A percentile compares a stretch with the other conserved stretches of the same genome.
Conservation (phyloP, 2,113 vertebrate genomes). For the Menidia beryllina region DNA sequence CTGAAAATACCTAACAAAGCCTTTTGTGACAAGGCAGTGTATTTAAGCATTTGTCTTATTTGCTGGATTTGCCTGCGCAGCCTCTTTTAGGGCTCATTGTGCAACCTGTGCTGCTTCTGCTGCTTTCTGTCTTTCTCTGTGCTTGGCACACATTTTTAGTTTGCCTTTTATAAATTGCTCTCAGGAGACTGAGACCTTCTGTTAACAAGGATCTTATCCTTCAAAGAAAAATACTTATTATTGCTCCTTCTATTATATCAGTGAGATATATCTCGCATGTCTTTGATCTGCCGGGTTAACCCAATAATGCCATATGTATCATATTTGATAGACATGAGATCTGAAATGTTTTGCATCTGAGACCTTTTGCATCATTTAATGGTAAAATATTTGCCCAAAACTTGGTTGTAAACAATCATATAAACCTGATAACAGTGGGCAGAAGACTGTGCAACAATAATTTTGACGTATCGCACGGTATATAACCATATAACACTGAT, state of each 20-base stretch:
- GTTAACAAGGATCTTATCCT: background rate
- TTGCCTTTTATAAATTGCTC: slow-evolving; percentile 15
- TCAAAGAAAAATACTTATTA: slow-evolving; percentile 3
- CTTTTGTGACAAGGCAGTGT: too few relatives aligned
- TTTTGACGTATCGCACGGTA: too few relatives aligned
- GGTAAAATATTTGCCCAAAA: too few relatives aligned
- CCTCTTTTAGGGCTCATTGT: slow-evolving; percentile 48
- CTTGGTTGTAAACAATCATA: too few relatives aligned
- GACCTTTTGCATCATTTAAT: too few relatives aligned
- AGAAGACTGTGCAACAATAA: too few relatives aligned
- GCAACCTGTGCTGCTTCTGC: slow-evolving; percentile 13
- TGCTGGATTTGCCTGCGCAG: slow-evolving; percentile 15
- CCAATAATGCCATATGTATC: too few relatives aligned
- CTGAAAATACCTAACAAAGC: slow-evolving; percentile 14
- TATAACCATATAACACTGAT: background rate
- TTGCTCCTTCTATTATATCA: slow-evolving; percentile 2
- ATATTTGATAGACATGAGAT: too few relatives aligned
- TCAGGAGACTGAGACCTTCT: slow-evolving; percentile 1
- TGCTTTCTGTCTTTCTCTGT: slow-evolving; percentile 44
- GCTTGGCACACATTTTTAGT: slow-evolving; percentile 16
- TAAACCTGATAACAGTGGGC: too few relatives aligned
- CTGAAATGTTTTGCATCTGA: too few relatives aligned
- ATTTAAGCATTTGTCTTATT: too few relatives aligned
- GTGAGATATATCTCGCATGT: background rate
- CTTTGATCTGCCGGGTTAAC: too few relatives aligned